Evolutionary conservation across 2,888 invertebrate genomes (phyloP), one percentile per base, ranked within the genome.

Genomic region (Chymomyza amoena): DNA sequence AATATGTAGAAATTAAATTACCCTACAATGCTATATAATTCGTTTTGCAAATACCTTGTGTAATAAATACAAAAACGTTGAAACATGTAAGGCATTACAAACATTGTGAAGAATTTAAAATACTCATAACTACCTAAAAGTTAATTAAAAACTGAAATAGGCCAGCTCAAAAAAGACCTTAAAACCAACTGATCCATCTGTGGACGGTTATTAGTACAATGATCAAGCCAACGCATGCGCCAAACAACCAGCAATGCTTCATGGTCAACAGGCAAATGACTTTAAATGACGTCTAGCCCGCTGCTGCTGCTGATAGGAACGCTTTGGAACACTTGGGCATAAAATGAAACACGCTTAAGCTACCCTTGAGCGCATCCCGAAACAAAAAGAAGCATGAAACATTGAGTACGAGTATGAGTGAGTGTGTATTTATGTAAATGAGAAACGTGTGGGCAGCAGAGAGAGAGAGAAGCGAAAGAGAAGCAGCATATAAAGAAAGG

Each of bases 201-300:
- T 13, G 4, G 6, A 32, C 7, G 32, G 7, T 32, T 7, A 4
- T 45, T 45, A 4, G 13, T 45, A 9, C 39, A 10, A 13, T 45
- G 39, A 13, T 45, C 39, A 45, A 3, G 39, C 39, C 39, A 45
- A 45, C 13, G 13, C 13, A 45, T 45, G 3, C 39, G 39, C 2
- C 59, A 70, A 73, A 69, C 69, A 74, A 77, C 74, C 54, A 7
- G 74, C 77, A 78, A 74, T 61, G 72, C 74, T 79, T 86, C 88
- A 84, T 78, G 88, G 84, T 81, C 88, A 84, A 79, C 79, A 69
- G 81, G 82, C 75, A 28, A 64, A 32, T 71, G 18, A 56, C n/a
- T 25, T 36, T 65, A 56, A 57, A 51, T 25, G 61, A 70, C 50
- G 65, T 56, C 76, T 54, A 81, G n/a, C n/a, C n/a, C 72, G 66